Evolutionary conservation across 2,888 invertebrate genomes (phyloP), one percentile per base, ranked within the genome.

Genomic region (Brachyptera putata): DNA sequence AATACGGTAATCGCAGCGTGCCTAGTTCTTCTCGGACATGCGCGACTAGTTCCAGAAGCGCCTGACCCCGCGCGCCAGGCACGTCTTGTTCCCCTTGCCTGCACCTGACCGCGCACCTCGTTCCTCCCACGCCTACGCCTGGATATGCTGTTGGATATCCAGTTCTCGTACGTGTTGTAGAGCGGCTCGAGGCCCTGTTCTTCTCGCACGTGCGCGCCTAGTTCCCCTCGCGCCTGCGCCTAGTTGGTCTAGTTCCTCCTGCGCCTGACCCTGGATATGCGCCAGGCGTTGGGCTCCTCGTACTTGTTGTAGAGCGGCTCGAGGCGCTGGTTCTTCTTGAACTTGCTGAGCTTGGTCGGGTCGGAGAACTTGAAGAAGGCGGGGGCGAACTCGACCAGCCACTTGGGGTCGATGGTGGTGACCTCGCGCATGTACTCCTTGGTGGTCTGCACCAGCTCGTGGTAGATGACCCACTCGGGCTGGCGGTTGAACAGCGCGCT

Each of bases 391-490:
- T 99, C 98, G 0, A 99, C 97, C 60, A 99, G 80, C 99, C 99
- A 99, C 74, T 95, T 95, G 0, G 95, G 95, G 77, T 96, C 95
- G 59, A 95, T 95, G 0, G 95, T 92, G 0, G 94, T 95, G 11
- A 98, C 97, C 76, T 99, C 96, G 25, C 97, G 82, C 98, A 98
- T 99, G 75, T 99, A 99, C 73, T 98, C 98, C 72, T 98, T 98
- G 0, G 98, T 98, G 0, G 98, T 99, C 76, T 97, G 92, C 2
- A 99, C 97, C 66, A 99, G 77, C 75, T 99, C 99, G 72, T 99
- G 98, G 74, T 99, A 99, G 65, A 99, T 93, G 0, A 99, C 96
- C 98, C 98, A 99, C 77, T 99, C 98, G 0, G 99, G 99, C 74
- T 99, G 98, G 58, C 97, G 80, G 76, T 99, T 97, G 75, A 99